Evolutionary conservation across 2,888 invertebrate species (phyloP), one percentile per base, ranked within the genome.

Genomic region (Exephanes ischioxanthus): DNA sequence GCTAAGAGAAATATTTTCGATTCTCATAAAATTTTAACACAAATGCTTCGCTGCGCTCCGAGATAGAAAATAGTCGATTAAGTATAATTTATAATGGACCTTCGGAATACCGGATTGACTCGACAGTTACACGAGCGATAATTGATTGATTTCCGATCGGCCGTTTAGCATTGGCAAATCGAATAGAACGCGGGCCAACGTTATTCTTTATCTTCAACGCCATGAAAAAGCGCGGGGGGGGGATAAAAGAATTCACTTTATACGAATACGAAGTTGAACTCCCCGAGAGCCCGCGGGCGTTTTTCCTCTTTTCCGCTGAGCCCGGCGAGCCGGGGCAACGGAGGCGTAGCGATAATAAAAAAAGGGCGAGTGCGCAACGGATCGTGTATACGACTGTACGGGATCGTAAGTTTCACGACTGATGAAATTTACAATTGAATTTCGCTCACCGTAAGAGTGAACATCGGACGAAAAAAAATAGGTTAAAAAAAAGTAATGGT

Each of bases 121-220:
- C 16, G 30, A 61, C 61, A 30, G 22, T 61, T 61, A 61, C 61
- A 61, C 26, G 61, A 61, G 14, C 11, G 61, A 61, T 61, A 61
- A 22, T 7, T 5, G 9, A 16, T 41, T 22, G 26, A 61, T 30
- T 26, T 30, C 26, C 61, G 55, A 61, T 11, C 14, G 19, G 6
- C 6, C 9, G 22, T 55, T 55, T n/a, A n/a, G 51, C 55, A 19
- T 26, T 11, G 61, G 30, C 26, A 26, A 22, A 26, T 61, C 30
- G 61, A 30, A 30, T 61, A 7, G 16, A 61, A 14, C 26, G 61
- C 61, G 26, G 11, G n/a, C 3, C 30, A 26, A 26, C 1, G 30
- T 30, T 61, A 30, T 30, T 61, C 26, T 55, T 55, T 55, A 9
- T 55, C n/a, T 55, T 19, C 19, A 3, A 7, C 9, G 55, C 55